Evolutionary conservation across 1,140 invertebrate genomes (phyloP).

Genomic region (Mizuhopecten yessoensis): DNA sequence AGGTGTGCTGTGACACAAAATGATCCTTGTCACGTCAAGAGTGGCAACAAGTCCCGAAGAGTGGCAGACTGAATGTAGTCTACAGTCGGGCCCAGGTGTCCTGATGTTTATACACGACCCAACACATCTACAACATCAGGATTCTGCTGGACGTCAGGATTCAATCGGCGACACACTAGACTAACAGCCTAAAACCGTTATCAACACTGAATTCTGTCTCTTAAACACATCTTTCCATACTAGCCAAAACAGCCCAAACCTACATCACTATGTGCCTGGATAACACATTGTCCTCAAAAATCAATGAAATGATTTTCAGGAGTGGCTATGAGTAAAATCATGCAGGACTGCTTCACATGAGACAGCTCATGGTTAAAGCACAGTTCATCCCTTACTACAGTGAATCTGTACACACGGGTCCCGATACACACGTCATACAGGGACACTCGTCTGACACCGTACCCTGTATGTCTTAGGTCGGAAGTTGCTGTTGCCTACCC

Average conservation of each 20-base stretch:
- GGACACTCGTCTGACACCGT: background rate
- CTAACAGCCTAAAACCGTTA: background rate
- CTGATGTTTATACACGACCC: too few species aligned
- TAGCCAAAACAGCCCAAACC: background rate
- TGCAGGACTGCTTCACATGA: background rate
- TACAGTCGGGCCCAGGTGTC: background rate
- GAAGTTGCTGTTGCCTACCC: background rate
- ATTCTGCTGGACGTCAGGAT: background rate
- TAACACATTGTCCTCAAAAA: conserved; percentile 29
- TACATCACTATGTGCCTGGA: background rate
- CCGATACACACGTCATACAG: conserved; percentile 10
- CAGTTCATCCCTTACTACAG: background rate
- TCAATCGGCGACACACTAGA: background rate
- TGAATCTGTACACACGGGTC: background rate
- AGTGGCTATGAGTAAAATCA: conserved; percentile 33
- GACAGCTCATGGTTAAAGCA: background rate
- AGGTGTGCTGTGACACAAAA: background rate
- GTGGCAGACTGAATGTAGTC: background rate
- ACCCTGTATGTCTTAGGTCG: background rate
- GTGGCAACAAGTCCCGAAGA: background rate
- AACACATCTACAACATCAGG: background rate
- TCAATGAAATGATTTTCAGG: conserved; percentile 37
- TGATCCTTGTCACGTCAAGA: background rate
- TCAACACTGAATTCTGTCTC: background rate
- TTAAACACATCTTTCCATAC: background rate